Base-by-base conservation (phyloP, 2,888 invertebrate species). In the Pegoplata infirma region DNA sequence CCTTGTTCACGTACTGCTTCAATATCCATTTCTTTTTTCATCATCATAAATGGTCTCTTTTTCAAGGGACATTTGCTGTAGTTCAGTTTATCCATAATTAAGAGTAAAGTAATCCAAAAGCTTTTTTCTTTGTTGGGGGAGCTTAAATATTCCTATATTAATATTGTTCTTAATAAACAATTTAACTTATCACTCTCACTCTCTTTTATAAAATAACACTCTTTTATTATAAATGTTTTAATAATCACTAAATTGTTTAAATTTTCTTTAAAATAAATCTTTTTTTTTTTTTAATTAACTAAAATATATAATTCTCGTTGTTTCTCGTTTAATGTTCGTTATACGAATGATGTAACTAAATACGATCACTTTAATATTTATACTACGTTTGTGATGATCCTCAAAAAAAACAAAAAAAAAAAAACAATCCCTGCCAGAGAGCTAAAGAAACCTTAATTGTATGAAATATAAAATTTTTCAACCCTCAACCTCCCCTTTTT, bases 21-120 rank as follows among this genome's bases (percentile, higher is more conserved):
- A 12, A 28, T 44, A 44, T 80, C 64, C 72, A 82, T 76, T 58
- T 81, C 75, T 46, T 75, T 28, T 2, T 56, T 81, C 25, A 77
- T 17, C 69, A 86, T 68, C 77, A 84, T 82, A 55, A 89, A 86
- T 8, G 89, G 89, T 25, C 89, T 85, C 83, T 89, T 89, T 66
- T 89, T 89, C 19, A 89, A 83, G 76, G 89, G 89, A 74, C 89
- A 89, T 83, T 86, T 88, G 76, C 88, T 88, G 76, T 88, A 89
- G 74, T 88, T 90, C 14, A 83, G 81, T 72, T 86, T 88, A 85
- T 89, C 87, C 88, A 89, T 85, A 82, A 72, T 10, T 1, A 28
- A 53, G 36, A 28, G 10, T 19, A 51, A 19, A 5, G n/a, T 32
- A 23, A 32, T 49, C 23, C 28, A 25, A 17, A n/a, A 10, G 4